phyloP scores from a whole-genome alignment of 1,140 invertebrate species.

The Glomeris maerens region DNA sequence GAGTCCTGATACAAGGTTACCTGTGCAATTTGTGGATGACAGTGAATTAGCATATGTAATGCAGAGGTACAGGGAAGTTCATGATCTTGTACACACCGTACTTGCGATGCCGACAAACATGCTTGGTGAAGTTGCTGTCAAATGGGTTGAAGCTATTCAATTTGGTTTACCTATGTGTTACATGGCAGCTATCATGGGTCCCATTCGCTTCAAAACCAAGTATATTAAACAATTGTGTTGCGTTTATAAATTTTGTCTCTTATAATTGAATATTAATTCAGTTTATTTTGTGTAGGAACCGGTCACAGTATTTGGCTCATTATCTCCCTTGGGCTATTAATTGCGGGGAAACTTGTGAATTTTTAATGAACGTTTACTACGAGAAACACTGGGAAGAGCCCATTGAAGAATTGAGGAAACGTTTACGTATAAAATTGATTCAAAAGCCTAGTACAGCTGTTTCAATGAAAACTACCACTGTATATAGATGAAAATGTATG shows the following conservation, averaged over 20 bases:
- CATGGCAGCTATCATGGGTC: constrained; percentile 70
- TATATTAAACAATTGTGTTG: no score
- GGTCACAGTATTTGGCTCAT: constrained; percentile 55
- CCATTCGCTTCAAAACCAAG: constrained; percentile 62
- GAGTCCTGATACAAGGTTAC: constrained; percentile 75
- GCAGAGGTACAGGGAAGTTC: constrained; percentile 89
- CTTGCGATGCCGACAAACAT: constrained; percentile 91
- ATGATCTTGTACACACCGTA: constrained; percentile 85
- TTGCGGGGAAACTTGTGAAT: constrained; percentile 57
- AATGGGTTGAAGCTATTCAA: constrained; percentile 94
- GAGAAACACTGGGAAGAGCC: constrained; percentile 88
- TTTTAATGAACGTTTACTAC: constrained; percentile 72
- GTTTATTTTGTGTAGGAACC: constrained; percentile 46
- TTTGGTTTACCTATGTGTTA: constrained; percentile 80
- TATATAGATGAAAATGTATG: no score
- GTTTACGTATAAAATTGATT: constrained; percentile 33
- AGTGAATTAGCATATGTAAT: constrained; percentile 85
- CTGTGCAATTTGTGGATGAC: constrained; percentile 84
- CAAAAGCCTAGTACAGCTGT: no score
- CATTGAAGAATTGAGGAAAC: constrained; percentile 55
- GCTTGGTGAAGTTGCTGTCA: constrained; percentile 81
- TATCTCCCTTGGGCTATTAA: constrained; percentile 79
- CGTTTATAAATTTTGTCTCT: no score
- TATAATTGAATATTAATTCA: no score
- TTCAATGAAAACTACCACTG: no score